Conservation (phyloP, 2,797 vertebrate genomes). For the Chelon labrosus region DNA sequence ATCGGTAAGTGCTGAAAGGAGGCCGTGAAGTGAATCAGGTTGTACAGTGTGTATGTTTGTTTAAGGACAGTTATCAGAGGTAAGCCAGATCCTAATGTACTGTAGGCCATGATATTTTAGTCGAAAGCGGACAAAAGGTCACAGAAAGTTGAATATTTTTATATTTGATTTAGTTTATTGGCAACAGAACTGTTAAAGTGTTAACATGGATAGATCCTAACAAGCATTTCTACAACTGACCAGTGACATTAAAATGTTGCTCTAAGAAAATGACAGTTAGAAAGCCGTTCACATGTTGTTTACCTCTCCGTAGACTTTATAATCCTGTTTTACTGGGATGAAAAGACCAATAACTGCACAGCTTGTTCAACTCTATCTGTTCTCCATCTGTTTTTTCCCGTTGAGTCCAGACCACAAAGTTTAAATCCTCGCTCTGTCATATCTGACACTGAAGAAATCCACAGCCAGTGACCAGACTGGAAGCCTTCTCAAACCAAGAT, state of each 20-base stretch:
- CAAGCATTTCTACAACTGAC: not conserved
- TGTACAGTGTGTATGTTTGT: constrained; percentile 45
- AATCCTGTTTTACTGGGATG: constrained; percentile 17
- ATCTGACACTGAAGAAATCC: constrained; percentile 50
- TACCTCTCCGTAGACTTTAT: not conserved
- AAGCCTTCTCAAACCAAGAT: constrained; percentile 34
- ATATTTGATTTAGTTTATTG: not conserved
- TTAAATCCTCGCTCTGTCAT: constrained; percentile 46
- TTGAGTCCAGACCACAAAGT: constrained; percentile 41
- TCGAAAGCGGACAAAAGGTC: constrained; percentile 17
- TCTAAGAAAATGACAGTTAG: not conserved
- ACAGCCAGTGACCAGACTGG: constrained; percentile 43
- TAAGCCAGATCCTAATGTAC: constrained; percentile 31
- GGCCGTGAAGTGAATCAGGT: constrained; percentile 21
- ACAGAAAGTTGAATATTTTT: constrained; percentile 16
- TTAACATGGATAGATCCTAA: not conserved
- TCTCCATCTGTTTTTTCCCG: constrained; percentile 53
- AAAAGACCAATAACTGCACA: constrained; percentile 6
- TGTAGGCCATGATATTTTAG: constrained; percentile 15
- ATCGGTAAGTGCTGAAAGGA: constrained; percentile 50
- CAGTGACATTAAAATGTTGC: not conserved
- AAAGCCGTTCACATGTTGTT: constrained; percentile 13
- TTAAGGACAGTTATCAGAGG: constrained; percentile 38
- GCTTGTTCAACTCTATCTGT: constrained; percentile 32
- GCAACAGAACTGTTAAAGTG: not conserved